A percentile compares a stretch with the other conserved stretches of the same genome.
Evolutionary conservation across 2,113 vertebrate species (phyloP).

Genomic region (Ictidomys tridecemlineatus): DNA sequence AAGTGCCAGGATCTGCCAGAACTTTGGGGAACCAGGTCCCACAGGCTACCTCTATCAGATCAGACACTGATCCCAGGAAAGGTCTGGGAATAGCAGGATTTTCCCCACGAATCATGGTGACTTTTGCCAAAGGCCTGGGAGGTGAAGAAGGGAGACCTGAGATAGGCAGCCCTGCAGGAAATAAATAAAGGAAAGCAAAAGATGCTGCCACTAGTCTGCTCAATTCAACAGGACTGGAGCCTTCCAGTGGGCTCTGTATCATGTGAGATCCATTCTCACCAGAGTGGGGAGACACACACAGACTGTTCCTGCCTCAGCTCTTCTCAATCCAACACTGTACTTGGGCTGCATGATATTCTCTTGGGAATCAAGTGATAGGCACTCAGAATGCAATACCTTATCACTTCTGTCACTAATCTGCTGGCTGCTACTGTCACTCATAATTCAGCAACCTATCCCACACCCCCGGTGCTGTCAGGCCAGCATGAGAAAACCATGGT

Average conservation of each 20-base stretch:
- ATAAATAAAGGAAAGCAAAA: neutral
- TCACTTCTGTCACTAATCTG: neutral
- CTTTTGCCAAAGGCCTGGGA: slow-evolving; percentile 34
- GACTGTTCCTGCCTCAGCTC: neutral
- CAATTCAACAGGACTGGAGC: neutral
- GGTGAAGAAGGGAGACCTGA: neutral
- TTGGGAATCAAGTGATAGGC: neutral
- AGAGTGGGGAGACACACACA: neutral
- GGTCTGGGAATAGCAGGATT: neutral
- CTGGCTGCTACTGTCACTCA: neutral
- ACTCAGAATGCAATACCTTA: neutral
- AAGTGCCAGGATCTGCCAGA: slow-evolving; percentile 41
- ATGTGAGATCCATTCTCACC: neutral
- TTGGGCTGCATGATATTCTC: slow-evolving; percentile 32
- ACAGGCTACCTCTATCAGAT: slow-evolving; percentile 83
- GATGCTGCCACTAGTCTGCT: neutral
- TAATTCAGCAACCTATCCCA: neutral
- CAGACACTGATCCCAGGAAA: slow-evolving; percentile 75
- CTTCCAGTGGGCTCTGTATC: neutral
- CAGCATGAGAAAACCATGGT: neutral
- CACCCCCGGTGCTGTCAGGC: neutral
- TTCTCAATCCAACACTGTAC: slow-evolving; percentile 10
- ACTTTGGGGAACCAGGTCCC: neutral
- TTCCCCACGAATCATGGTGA: neutral
- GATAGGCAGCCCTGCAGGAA: neutral